Evolutionary conservation across 2,888 invertebrate genomes (phyloP).

Genomic region (Drosophila meridionalis): DNA sequence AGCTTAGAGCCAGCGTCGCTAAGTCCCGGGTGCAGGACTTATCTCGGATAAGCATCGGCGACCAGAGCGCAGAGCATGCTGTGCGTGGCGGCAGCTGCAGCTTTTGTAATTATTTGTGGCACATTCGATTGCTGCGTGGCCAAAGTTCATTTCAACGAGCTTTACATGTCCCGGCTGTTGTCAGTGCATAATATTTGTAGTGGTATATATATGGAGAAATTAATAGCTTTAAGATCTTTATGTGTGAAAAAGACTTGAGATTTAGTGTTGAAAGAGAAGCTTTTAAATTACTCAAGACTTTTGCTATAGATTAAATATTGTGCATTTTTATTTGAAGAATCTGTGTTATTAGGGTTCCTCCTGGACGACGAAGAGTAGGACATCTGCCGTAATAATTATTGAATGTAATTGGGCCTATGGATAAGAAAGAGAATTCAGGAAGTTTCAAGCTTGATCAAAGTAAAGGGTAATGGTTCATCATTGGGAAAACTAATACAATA

Average conservation of each 20-base stretch:
- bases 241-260: background rate
- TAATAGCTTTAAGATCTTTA: background rate
- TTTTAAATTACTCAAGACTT: too few relatives aligned
- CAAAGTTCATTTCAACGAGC: background rate
- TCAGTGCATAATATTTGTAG: background rate
- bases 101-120: conserved; percentile 25
- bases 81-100: conserved; percentile 21
- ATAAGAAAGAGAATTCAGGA: too few relatives aligned
- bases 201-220: background rate
- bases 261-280: background rate
- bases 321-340: background rate
- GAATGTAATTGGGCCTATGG: too few relatives aligned
- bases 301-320: too few relatives aligned
- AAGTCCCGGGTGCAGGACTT: conserved; percentile 15
- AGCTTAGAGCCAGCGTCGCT: conserved; percentile 8
- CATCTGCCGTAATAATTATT: too few relatives aligned
- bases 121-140: background rate
- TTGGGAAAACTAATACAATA: too few relatives aligned
- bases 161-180: background rate
- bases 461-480: too few relatives aligned
- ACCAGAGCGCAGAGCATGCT: conserved; percentile 16
- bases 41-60: conserved; percentile 26
- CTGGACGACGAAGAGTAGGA: too few relatives aligned
- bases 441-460: too few relatives aligned
- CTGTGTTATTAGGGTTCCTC: background rate